Evolutionary conservation across 2,888 invertebrate genomes (phyloP).

Genomic region (Scrobipalpa costella): DNA sequence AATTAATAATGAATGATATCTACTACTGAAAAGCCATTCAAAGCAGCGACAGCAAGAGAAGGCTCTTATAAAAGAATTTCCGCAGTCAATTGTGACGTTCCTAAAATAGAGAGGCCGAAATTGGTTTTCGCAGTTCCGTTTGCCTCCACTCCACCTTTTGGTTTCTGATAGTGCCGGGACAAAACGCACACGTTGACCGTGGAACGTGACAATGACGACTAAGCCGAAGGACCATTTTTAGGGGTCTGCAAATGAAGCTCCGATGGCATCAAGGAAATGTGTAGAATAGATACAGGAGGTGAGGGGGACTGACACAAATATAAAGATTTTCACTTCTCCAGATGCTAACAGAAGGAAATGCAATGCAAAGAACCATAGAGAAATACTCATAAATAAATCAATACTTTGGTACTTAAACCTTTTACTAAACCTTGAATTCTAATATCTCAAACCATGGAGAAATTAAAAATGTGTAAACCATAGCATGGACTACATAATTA

Average conservation of each 20-base stretch:
- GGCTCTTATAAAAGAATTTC: conserved; percentile 24
- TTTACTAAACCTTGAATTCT: too few relatives aligned
- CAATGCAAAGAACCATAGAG: too few relatives aligned
- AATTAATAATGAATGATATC: background rate
- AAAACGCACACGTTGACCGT: conserved; percentile 61
- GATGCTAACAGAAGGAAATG: too few relatives aligned
- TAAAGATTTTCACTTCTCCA: too few relatives aligned
- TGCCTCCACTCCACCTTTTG: conserved; percentile 51
- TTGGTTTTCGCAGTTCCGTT: conserved; percentile 42
- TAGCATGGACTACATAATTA: too few relatives aligned
- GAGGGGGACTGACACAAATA: too few relatives aligned
- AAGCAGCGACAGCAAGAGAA: background rate
- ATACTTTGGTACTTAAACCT: too few relatives aligned
- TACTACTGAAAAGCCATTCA: background rate
- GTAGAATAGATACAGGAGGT: too few relatives aligned
- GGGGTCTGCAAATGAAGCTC: background rate
- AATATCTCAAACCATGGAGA: too few relatives aligned
- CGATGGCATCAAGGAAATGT: too few relatives aligned
- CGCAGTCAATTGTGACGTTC: conserved; percentile 37
- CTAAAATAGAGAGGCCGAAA: conserved; percentile 41
- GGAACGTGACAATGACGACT: conserved; percentile 78
- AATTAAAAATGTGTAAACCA: too few relatives aligned
- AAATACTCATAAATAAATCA: too few relatives aligned
- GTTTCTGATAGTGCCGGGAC: conserved; percentile 70
- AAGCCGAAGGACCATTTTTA: conserved; percentile 52